Evolutionary conservation across 2,113 vertebrate genomes (phyloP).

Genomic region (Pachyramphus minor): DNA sequence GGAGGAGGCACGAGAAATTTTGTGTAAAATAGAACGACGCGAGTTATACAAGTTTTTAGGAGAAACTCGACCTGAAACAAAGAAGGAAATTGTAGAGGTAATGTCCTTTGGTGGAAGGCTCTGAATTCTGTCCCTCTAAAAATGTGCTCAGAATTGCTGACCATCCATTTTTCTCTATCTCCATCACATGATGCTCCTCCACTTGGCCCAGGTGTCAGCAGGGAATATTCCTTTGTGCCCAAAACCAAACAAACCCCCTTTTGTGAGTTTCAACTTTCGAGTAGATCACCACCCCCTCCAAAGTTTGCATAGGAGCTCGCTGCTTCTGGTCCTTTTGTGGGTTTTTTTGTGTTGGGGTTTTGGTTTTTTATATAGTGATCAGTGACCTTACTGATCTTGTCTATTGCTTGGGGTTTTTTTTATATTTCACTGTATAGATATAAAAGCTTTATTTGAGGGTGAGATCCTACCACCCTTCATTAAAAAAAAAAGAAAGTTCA

Average conservation of each 20-base stretch:
- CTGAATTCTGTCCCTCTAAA: not conserved
- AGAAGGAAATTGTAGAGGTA: conserved; percentile 54
- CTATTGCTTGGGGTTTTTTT: not conserved
- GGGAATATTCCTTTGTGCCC: not conserved
- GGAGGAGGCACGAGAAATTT: conserved; percentile 77
- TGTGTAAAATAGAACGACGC: conserved; percentile 82
- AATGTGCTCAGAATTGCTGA: not conserved
- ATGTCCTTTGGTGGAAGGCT: not conserved
- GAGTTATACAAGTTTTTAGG: conserved; percentile 87
- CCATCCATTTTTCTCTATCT: not conserved
- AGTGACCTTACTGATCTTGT: not conserved
- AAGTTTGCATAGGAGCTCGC: not conserved
- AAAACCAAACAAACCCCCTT: not conserved
- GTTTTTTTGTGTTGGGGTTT: not conserved
- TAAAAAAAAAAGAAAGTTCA: not conserved
- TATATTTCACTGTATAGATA: not conserved
- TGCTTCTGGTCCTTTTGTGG: not conserved
- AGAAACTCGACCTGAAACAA: conserved; percentile 72
- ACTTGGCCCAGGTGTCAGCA: not conserved
- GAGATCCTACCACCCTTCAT: not conserved
- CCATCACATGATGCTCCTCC: not conserved
- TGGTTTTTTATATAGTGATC: too few species aligned
- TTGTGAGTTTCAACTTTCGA: not conserved
- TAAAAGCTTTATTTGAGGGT: not conserved
- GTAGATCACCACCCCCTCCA: not conserved